Evolutionary conservation across 2,888 invertebrate species (phyloP).

Genomic region (Eudasyphora cyanicolor): DNA sequence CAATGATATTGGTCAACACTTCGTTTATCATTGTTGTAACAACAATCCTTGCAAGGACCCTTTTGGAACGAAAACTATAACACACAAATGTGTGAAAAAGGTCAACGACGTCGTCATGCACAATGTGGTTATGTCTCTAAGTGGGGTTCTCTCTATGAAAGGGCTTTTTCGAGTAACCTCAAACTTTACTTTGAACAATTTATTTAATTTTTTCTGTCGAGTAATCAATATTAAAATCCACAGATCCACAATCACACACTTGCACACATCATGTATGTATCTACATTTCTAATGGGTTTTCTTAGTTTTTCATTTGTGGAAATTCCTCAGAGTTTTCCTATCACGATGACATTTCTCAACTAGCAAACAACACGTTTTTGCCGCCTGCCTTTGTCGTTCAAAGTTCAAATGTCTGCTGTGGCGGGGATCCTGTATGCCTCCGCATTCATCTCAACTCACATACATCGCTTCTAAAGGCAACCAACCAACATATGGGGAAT

Average conservation of each 20-base stretch:
- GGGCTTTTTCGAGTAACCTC: constrained; percentile 40
- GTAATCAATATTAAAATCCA: constrained; percentile 59
- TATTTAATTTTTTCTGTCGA: constrained; percentile 49
- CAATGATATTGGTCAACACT: constrained; percentile 74
- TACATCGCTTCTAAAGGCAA: too few species aligned
- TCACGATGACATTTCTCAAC: constrained; percentile 59
- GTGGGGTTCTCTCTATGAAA: neutral
- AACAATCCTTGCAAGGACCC: constrained; percentile 48
- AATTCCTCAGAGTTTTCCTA: constrained; percentile 56
- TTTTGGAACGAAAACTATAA: neutral
- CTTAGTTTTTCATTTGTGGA: constrained; percentile 30
- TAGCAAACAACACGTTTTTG: constrained; percentile 50
- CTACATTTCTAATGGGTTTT: constrained; percentile 37
- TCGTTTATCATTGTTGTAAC: constrained; percentile 75
- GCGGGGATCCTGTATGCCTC: neutral
- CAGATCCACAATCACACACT: neutral
- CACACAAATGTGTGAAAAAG: constrained; percentile 34
- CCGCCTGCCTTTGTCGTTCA: neutral
- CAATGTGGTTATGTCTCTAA: constrained; percentile 14
- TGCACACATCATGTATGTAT: neutral
- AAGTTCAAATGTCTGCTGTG: neutral
- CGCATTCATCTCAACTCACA: neutral
- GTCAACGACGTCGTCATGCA: constrained; percentile 4
- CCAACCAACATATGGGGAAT: neutral
- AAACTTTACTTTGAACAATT: constrained; percentile 44